A percentile compares a stretch with the other conserved stretches of the same genome.
phyloP scores from a whole-genome alignment of 2,888 invertebrate genomes.

The Pammene aurita region DNA sequence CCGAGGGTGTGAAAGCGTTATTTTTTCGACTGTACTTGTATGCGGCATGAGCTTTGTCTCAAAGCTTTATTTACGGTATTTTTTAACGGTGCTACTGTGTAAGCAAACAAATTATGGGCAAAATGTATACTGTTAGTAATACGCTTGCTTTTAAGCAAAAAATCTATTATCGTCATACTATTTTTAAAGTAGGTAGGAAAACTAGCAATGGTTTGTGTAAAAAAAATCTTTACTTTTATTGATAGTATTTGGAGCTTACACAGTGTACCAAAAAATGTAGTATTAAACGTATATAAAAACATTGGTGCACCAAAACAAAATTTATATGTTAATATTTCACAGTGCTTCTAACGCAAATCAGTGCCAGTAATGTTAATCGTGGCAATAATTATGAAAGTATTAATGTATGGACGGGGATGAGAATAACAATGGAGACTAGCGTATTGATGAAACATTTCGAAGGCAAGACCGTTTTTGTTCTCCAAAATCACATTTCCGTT shows the following conservation, averaged over 20 bases:
- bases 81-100: constrained; percentile 17
- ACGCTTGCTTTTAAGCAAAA: constrained; percentile 4
- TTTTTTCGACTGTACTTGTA: constrained; percentile 39
- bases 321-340: constrained; percentile 76
- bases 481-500: not conserved
- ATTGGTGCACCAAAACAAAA: constrained; percentile 67
- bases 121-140: not conserved
- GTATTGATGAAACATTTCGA: not conserved
- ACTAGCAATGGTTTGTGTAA: no score
- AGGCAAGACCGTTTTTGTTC: not conserved
- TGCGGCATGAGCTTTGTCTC: constrained; percentile 20
- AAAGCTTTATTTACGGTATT: constrained; percentile 22
- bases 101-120: not conserved
- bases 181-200: not conserved
- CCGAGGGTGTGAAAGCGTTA: constrained; percentile 30
- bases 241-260: constrained; percentile 13
- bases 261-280: constrained; percentile 37
- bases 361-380: constrained; percentile 58
- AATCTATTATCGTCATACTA: not conserved
- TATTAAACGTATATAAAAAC: constrained; percentile 56
- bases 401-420: constrained; percentile 50
- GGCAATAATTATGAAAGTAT: constrained; percentile 71
- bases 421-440: constrained; percentile 12
- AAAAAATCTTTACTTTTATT: no score
- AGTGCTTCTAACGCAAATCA: constrained; percentile 61